Base-by-base conservation (phyloP, 1,140 invertebrate species). In the Pemphigus obesinymphae region DNA sequence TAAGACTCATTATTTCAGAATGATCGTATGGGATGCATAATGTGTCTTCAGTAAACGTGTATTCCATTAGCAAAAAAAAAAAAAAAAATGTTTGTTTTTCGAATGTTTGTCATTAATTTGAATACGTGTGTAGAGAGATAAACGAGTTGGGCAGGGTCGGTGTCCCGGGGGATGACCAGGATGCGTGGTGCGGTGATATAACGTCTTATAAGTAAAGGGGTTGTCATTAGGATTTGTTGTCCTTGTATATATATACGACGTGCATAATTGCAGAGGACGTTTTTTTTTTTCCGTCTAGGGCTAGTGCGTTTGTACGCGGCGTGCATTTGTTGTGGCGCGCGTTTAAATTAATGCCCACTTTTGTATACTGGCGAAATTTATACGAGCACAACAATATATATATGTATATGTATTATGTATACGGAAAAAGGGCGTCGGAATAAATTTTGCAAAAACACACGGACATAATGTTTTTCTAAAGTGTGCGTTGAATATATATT, bases 401-500 rank as follows among this genome's bases (percentile, higher is more conserved):
- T n/a, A n/a, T n/a, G n/a, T n/a, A n/a, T n/a, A n/a, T n/a, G n/a
- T n/a, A n/a, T n/a, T n/a, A n/a, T n/a, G n/a, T n/a, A n/a, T n/a
- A 31, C 37, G 26, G 29, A 48, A 72, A 72, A 72, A 48, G 68
- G 68, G 68, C 68, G 43, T 31, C 75, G 55, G 75, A 37, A 78
- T 78, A 61, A 13, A 78, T 78, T 78, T 78, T 40, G 15, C 31
- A 23, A 34, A 78, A 78, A 78, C 45, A 40, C 31, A n/a, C 4
- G 50, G 23, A 40, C 55, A 78, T 61, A 78, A 78, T 61, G 75
- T 80, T 63, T 63, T 80, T 80, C 55, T 63, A 61, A 80, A 80
- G 37, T 63, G 55, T 26, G 55, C 55, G 55, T 63, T 40, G 76
- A 63, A 80, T 80, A 31, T 29, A 29, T 55, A 23, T 40, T n/a